Base-by-base conservation (phyloP, 2,113 vertebrate species). In the Mellivora capensis region DNA sequence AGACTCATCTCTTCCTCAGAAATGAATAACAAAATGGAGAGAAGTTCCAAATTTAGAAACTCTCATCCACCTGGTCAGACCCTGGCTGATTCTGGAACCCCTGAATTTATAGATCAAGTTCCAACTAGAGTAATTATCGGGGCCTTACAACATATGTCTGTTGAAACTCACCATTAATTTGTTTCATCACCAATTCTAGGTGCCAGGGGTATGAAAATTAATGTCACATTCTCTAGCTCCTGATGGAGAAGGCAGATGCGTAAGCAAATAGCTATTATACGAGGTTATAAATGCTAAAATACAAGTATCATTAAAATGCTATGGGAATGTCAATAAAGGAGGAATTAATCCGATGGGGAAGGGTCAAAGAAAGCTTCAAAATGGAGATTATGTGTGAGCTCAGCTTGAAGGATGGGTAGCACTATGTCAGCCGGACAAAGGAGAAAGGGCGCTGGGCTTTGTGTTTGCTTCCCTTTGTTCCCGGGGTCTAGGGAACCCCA, bases 261-360 rank as follows among this genome's bases (percentile, higher is more conserved):
- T 95, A 98, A 96, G 82, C 89, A 97, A 94, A 95, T 79, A 89
- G 79, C 77, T 97, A 86, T 91, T 97, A 97, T 91, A 89, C 0
- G 44, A 91, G 52, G 89, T 93, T 97, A 96, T 97, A 96, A 86
- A 94, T 0, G 7, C 59, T 94, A 97, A 97, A 97, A 96, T 90
- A 94, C 96, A 94, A 96, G 77, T 89, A 94, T 72, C 86, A 79
- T 97, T 96, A 96, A 91, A 95, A 93, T 94, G 89, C 71, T 91
- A 71, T 93, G 34, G 69, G n/a, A 86, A 94, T 98, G 81, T 94
- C 91, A 94, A 94, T 91, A 96, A 90, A 86, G 79, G 52, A 90
- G 31, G 69, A 97, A 94, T 97, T 96, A 95, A 96, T 96, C 74
- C 82, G 74, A 54, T 80, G 95, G 86, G 88, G 27, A 94, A 97